phyloP scores from a whole-genome alignment of 2,113 vertebrate species.

The Amphilophus citrinellus region DNA sequence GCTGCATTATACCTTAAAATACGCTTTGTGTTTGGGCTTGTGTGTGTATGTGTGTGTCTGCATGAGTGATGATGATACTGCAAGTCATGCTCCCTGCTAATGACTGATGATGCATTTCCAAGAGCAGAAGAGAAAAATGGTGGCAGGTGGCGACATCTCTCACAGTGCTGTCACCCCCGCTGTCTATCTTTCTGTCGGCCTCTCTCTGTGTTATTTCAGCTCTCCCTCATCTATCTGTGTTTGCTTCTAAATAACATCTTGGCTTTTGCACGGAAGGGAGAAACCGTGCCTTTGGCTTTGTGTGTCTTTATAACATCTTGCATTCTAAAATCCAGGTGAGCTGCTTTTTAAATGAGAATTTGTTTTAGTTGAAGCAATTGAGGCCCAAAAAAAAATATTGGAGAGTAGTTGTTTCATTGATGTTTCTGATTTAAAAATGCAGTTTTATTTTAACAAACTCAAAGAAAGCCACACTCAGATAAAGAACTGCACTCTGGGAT shows the following conservation, averaged over 20 bases:
- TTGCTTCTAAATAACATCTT: conserved; percentile 50
- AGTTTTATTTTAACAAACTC: background rate
- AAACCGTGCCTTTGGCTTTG: background rate
- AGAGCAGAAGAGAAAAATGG: conserved; percentile 69
- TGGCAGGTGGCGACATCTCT: conserved; percentile 74
- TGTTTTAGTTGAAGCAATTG: background rate
- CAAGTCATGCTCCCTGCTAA: conserved; percentile 69
- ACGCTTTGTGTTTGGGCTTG: conserved; percentile 56
- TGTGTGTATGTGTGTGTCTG: conserved; percentile 38
- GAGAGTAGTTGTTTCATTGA: background rate
- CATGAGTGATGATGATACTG: conserved; percentile 69
- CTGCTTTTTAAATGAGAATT: background rate
- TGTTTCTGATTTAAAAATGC: background rate
- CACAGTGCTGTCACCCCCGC: conserved; percentile 56
- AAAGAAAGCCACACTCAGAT: background rate
- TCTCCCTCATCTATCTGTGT: conserved; percentile 44
- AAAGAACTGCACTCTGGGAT: background rate
- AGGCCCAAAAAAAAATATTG: background rate
- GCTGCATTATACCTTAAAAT: conserved; percentile 77
- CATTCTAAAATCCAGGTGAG: background rate
- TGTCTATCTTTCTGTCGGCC: conserved; percentile 62
- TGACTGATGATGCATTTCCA: conserved; percentile 81
- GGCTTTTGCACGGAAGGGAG: conserved; percentile 24
- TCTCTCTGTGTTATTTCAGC: conserved; percentile 62
- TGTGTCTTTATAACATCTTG: background rate